Base-by-base conservation (phyloP, 2,888 invertebrate species). In the Dione juno region DNA sequence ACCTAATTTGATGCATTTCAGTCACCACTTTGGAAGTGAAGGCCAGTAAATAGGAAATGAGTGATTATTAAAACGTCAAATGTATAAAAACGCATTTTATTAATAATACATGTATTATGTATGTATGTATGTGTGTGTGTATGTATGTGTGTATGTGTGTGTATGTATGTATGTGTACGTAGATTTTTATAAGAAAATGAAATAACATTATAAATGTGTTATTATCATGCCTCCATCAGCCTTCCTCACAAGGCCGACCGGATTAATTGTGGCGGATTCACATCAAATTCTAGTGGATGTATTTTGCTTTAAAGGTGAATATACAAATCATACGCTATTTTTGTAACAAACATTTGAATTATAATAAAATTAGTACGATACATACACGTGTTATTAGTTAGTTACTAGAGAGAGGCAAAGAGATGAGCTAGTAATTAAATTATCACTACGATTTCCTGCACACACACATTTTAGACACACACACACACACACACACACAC, bases 231-330 rank as follows among this genome's bases (percentile, higher is more conserved):
- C 74, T 67, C 66, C 74, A 75, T 72, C 76, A 76, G 76, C 76
- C 76, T 78, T 75, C 77, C 73, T 72, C 76, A 72, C 76, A 78
- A 79, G 78, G 78, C 77, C 74, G 75, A 76, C 78, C 74, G 73
- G 76, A 67, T 73, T 76, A 74, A 73, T 75, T 72, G 73, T 71
- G 70, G 64, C 67, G 69, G 75, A 73, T 74, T 76, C 75, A 75
- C 75, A 75, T 76, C 73, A 76, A 76, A 75, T 75, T 67, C 72
- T 76, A 72, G 72, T 67, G 67, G 72, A 72, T 70, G 67, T 67
- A 66, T 58, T 65, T 66, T 66, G 53, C 65, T 61, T 72, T 69
- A 72, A 75, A 75, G 74, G 74, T 69, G 72, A 75, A 70, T 65
- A 67, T 54, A 43, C 68, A 59, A 71, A 68, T 63, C 54, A 48